Conservation (phyloP, 2,888 invertebrate species). For the Aproaerema taeniolella region DNA sequence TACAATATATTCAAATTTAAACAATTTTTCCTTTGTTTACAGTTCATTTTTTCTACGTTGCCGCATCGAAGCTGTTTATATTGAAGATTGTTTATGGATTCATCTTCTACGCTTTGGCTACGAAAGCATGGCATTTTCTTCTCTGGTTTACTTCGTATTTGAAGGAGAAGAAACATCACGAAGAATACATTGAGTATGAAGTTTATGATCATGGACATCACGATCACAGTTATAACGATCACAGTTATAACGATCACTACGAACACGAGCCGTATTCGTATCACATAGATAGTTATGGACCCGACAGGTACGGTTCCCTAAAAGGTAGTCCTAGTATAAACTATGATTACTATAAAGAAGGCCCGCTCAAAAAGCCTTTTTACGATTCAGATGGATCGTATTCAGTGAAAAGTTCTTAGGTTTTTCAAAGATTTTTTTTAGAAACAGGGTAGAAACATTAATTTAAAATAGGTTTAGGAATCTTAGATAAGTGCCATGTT, state of each 20-base stretch:
- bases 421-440: no score
- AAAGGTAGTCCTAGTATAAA: not conserved
- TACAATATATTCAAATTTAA: not conserved
- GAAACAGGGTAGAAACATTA: no score
- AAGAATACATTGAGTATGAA: conserved; percentile 44
- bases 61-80: conserved; percentile 56
- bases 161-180: conserved; percentile 48
- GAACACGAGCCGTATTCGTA: conserved; percentile 26
- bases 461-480: no score
- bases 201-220: conserved; percentile 25
- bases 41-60: conserved; percentile 66
- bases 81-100: conserved; percentile 58
- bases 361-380: conserved; percentile 31
- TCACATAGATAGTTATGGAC: conserved; percentile 26
- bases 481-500: no score
- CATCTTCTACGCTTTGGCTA: conserved; percentile 46
- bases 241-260: conserved; percentile 13
- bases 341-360: conserved; percentile 1
- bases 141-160: conserved; percentile 61
- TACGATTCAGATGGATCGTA: conserved; percentile 67
- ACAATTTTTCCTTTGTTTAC: conserved; percentile 37
- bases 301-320: conserved; percentile 12
- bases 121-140: conserved; percentile 57
- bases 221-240: conserved; percentile 16
- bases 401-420: conserved; percentile 43